phyloP scores from a whole-genome alignment of 2,797 vertebrate genomes.

The Tokudaia tokunoshimensis region DNA sequence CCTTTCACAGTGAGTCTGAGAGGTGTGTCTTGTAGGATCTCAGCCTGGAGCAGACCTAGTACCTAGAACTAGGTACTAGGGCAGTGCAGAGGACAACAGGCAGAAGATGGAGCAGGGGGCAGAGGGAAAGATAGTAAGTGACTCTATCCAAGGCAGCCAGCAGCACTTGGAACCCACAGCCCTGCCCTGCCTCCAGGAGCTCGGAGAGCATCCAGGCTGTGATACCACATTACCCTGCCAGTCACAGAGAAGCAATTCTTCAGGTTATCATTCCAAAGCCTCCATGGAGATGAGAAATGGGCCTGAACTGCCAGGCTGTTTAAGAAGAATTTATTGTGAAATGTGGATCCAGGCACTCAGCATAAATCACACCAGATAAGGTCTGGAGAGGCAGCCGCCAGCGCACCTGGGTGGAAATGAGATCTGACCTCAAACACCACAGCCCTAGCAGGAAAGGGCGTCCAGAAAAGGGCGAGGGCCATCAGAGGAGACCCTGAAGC shows the following conservation, averaged over 20 bases:
- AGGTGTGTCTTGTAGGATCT: background rate
- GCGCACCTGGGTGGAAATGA: slow-evolving; percentile 43
- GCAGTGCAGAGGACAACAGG: background rate
- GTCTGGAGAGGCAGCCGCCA: slow-evolving; percentile 3
- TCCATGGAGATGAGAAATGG: slow-evolving; percentile 71
- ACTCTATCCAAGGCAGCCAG: background rate
- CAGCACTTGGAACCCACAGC: background rate
- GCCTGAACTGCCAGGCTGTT: slow-evolving; percentile 59
- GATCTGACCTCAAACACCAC: background rate
- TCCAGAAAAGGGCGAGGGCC: fast-evolving
- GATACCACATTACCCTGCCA: background rate
- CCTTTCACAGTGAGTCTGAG: background rate
- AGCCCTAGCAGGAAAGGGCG: background rate
- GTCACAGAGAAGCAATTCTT: slow-evolving; percentile 59
- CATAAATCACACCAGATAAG: slow-evolving; percentile 41
- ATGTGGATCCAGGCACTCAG: slow-evolving; percentile 39
- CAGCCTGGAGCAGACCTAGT: background rate
- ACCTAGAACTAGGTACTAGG: no score
- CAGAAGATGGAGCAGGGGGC: background rate
- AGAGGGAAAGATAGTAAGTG: fast-evolving
- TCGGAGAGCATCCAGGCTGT: background rate
- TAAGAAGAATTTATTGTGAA: slow-evolving; percentile 75
- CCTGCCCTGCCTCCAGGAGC: background rate
- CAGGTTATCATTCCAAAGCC: slow-evolving; percentile 73
- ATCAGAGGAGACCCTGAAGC: background rate